Evolutionary conservation across 2,797 vertebrate genomes (phyloP), one percentile per base, ranked within the genome.

Genomic region (Siniperca scherzeri): DNA sequence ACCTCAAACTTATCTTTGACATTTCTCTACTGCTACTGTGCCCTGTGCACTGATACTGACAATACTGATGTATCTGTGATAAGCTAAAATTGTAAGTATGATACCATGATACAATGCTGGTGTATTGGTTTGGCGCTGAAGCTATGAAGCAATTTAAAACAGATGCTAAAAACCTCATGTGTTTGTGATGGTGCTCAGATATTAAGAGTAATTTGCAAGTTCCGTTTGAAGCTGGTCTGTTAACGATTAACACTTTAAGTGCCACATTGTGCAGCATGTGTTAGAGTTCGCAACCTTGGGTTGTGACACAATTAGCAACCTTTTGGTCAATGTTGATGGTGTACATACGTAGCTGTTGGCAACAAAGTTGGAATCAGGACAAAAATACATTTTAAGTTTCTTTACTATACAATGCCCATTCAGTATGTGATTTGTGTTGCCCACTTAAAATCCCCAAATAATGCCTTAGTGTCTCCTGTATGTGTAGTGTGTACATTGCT

Each of bases 241-340:
- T 36, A 36, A 30, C 27, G 27, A 30, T 30, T 30, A 30, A 30
- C 27, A 30, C 27, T 30, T 30, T 30, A 30, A 30, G 56, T 10
- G 7, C 48, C 8, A 33, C 64, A 52, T 42, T 4, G 25, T 42
- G n/a, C 53, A 60, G 46, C 22, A 56, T 70, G 30, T 42, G 57
- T 65, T 33, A 30, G 27, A 40, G 7, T 77, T 50, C 70, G 17
- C 5, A 67, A 40, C 38, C 30, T 60, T 0, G 1, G 2, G 36
- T 70, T 12, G 42, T 22, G 64, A 65, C 62, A 73, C 22, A 65
- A 16, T 69, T 61, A 36, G 13, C 52, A 57, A 46, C 44, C 10
- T 65, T 81, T 55, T 75, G 19, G 14, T 2, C 9, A 57, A 9
- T 68, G 57, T 46, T 64, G 36, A 57, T 76, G 60, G 38, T 48